These are phyloP conservation scores for Apodemia duryi DNA, from an alignment of 2,888 invertebrate species.

Conservation along the genomic window DNA sequence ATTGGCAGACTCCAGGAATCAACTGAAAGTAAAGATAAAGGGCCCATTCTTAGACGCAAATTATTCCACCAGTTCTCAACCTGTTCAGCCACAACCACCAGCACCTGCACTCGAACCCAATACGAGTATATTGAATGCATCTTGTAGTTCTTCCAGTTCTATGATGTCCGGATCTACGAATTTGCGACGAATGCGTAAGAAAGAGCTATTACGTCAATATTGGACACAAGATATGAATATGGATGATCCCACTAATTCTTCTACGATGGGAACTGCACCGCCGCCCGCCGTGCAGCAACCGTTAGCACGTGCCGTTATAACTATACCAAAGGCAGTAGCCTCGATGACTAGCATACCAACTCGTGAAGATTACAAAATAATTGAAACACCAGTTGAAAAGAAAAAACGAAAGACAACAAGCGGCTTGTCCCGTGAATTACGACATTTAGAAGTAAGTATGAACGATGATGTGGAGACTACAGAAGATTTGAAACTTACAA, in stretches of 20 bases:
- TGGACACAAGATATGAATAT: constrained; percentile 93
- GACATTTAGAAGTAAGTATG: constrained; percentile 80
- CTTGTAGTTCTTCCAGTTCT: constrained; percentile 61
- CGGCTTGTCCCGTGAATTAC: constrained; percentile 79
- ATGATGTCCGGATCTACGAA: constrained; percentile 84
- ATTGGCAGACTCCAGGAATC: constrained; percentile 89
- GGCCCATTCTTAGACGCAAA: constrained; percentile 90
- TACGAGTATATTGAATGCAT: constrained; percentile 56
- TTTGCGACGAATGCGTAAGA: constrained; percentile 92
- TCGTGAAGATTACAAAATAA: constrained; percentile 88
- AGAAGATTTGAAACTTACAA: constrained; percentile 55
- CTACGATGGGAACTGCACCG: constrained; percentile 68
- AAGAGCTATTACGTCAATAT: constrained; percentile 88
- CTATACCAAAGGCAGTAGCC: constrained; percentile 93
- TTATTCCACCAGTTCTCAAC: constrained; percentile 83
- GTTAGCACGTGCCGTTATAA: constrained; percentile 84
- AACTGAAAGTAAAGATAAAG: constrained; percentile 93
- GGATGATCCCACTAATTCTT: constrained; percentile 83
- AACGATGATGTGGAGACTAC: constrained; percentile 75
- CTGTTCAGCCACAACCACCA: constrained; percentile 78
- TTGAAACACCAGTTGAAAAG: constrained; percentile 83
- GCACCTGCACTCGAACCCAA: constrained; percentile 54
- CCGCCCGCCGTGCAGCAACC: constrained; percentile 81
- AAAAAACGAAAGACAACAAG: constrained; percentile 81
- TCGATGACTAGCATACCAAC: constrained; percentile 93